phyloP scores from a whole-genome alignment of 2,797 vertebrate genomes.

The Clarias pachynema region DNA sequence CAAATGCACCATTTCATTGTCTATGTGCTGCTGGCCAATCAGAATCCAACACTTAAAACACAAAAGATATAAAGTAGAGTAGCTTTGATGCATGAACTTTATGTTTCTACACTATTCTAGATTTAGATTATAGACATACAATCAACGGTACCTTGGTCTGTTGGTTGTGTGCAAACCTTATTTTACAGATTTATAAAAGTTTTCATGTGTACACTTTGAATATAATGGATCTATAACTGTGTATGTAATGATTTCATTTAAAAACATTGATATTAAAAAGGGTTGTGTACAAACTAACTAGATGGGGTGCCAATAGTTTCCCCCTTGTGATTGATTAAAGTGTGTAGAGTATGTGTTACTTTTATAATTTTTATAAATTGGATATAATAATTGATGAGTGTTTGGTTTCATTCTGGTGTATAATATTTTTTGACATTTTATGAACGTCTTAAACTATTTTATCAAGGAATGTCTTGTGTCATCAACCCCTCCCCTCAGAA shows the following conservation, averaged over 20 bases:
- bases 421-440: not conserved
- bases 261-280: too few relatives aligned
- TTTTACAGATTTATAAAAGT: not conserved
- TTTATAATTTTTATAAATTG: not conserved
- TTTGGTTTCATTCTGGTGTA: not conserved
- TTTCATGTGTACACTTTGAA: too few relatives aligned
- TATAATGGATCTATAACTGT: too few relatives aligned
- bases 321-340: too few relatives aligned
- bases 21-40: not conserved
- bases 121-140: not conserved
- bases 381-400: not conserved
- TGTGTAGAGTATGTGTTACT: too few relatives aligned
- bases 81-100: too few relatives aligned
- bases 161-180: not conserved
- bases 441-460: not conserved
- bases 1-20: too few relatives aligned
- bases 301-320: not conserved
- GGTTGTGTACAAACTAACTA: too few relatives aligned
- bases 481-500: not conserved
- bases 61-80: too few relatives aligned
- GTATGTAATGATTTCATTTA: too few relatives aligned
- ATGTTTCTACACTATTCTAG: too few relatives aligned
- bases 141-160: too few relatives aligned
- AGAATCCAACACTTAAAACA: not conserved
- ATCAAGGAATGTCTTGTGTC: not conserved